phyloP scores from a whole-genome alignment of 2,888 invertebrate species.

The Philereme vetulata region DNA sequence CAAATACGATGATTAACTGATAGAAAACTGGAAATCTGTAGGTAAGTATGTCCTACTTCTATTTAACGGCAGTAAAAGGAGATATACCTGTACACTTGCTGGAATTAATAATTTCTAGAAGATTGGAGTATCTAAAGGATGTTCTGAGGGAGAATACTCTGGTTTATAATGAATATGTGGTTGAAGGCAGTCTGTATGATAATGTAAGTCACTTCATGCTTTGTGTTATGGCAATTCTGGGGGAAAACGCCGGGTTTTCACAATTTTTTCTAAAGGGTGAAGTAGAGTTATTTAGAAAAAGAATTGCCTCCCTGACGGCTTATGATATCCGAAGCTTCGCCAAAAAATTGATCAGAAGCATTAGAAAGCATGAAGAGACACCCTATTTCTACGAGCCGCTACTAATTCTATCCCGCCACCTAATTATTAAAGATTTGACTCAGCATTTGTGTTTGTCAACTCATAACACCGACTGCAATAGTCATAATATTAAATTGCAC shows the following conservation, averaged over 20 bases:
- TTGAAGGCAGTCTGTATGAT: slow-evolving; percentile 84
- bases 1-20: too few relatives aligned
- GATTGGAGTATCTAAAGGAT: slow-evolving; percentile 77
- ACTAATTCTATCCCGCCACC: slow-evolving; percentile 58
- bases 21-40: too few relatives aligned
- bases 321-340: slow-evolving; percentile 68
- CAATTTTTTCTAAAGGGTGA: slow-evolving; percentile 65
- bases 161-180: slow-evolving; percentile 79
- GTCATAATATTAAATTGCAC: slow-evolving; percentile 69
- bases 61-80: slow-evolving; percentile 82
- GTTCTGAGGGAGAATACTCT: slow-evolving; percentile 54
- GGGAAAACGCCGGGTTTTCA: slow-evolving; percentile 56
- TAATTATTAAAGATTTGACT: slow-evolving; percentile 63
- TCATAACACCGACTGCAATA: slow-evolving; percentile 53
- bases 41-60: slow-evolving; percentile 79
- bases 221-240: slow-evolving; percentile 67
- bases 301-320: slow-evolving; percentile 54
- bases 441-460: slow-evolving; percentile 56
- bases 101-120: slow-evolving; percentile 77
- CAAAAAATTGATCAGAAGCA: slow-evolving; percentile 60
- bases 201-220: slow-evolving; percentile 84
- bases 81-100: slow-evolving; percentile 78
- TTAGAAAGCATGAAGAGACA: slow-evolving; percentile 52
- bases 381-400: slow-evolving; percentile 52
- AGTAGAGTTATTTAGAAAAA: slow-evolving; percentile 58